phyloP scores from a whole-genome alignment of 1,140 invertebrate species.

The Rhynchophorus ferrugineus region DNA sequence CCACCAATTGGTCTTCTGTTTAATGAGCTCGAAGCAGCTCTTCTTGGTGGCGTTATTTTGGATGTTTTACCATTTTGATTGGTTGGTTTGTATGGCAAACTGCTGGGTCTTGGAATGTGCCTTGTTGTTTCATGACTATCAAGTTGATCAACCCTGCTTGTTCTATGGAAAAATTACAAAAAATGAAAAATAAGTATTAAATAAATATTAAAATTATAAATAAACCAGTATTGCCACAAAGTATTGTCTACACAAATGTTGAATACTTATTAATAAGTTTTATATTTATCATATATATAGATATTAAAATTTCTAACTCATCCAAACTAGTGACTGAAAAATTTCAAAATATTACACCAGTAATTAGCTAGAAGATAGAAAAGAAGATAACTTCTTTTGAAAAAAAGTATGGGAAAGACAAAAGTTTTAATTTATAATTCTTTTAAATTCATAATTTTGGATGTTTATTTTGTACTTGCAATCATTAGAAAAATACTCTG shows the following conservation, averaged over 20 bases:
- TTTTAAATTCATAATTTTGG: too few species aligned
- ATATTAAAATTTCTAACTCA: neutral
- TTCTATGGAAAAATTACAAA: constrained; percentile 31
- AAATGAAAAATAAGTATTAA: constrained; percentile 3
- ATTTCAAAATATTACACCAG: too few species aligned
- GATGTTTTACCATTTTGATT: constrained; percentile 43
- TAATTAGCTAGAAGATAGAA: too few species aligned
- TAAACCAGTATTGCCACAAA: too few species aligned
- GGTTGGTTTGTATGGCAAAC: constrained; percentile 54
- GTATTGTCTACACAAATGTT: neutral
- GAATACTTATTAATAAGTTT: constrained; percentile 4
- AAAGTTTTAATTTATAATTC: too few species aligned
- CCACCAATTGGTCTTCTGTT: constrained; percentile 33
- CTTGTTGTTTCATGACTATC: constrained; percentile 40
- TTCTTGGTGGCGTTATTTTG: constrained; percentile 48
- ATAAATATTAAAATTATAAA: too few species aligned
- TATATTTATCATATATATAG: constrained; percentile 1
- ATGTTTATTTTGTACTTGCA: too few species aligned
- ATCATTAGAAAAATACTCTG: too few species aligned
- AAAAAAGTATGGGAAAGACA: too few species aligned
- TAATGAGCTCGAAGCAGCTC: constrained; percentile 55
- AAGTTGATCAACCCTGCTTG: constrained; percentile 52
- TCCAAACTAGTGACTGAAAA: too few species aligned
- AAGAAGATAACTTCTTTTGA: too few species aligned
- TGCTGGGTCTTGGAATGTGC: constrained; percentile 49